Conservation (phyloP, 2,797 vertebrate genomes). For the Tragopan temminckii region DNA sequence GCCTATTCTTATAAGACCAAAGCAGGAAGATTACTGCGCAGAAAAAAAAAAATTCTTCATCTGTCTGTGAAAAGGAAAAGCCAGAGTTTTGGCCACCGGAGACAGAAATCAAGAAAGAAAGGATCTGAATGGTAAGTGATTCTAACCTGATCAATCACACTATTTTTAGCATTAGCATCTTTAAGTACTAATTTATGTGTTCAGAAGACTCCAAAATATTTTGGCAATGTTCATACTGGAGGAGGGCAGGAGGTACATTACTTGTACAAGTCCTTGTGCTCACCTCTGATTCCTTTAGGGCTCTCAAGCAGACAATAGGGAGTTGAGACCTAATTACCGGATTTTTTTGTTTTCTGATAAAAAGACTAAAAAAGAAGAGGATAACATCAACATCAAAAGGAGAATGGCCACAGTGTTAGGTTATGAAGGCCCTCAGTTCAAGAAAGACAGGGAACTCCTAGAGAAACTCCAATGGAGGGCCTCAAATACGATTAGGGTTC, state of each 20-base stretch:
- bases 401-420: not conserved
- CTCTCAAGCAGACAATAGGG: not conserved
- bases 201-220: not conserved
- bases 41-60: not conserved
- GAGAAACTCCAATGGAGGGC: too few relatives aligned
- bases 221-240: not conserved
- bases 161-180: not conserved
- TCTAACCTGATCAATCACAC: not conserved
- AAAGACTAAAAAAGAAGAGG: not conserved
- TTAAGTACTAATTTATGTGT: not conserved
- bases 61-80: not conserved
- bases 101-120: not conserved
- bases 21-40: not conserved
- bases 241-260: not conserved
- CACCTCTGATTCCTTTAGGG: not conserved
- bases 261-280: not conserved
- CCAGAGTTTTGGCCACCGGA: not conserved
- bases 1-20: not conserved
- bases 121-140: constrained; percentile 37
- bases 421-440: not conserved
- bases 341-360: not conserved
- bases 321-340: not conserved
- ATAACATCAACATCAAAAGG: not conserved
- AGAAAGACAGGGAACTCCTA: too few relatives aligned
- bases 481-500: too few relatives aligned